These are phyloP conservation scores for Intellagama lesueurii DNA, from an alignment of 2,797 vertebrate species.

Conservation along the genomic window DNA sequence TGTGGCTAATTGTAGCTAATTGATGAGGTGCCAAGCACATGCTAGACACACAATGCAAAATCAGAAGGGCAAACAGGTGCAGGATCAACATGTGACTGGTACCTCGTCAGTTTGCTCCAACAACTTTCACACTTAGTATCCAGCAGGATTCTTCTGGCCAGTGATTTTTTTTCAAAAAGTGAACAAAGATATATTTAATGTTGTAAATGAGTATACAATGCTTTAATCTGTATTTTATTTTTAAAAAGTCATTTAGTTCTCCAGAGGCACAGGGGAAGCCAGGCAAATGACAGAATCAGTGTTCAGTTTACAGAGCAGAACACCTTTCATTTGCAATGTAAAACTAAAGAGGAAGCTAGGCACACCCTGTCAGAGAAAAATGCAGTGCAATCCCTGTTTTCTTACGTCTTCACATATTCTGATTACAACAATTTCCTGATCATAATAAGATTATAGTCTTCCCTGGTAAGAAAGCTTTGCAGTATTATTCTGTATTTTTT, in stretches of 20 bases:
- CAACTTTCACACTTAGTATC: no score
- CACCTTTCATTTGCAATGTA: neutral
- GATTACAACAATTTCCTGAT: neutral
- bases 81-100: no score
- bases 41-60: no score
- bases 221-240: neutral
- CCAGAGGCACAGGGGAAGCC: neutral
- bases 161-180: neutral
- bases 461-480: neutral
- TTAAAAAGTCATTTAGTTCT: neutral
- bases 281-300: neutral
- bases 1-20: no score
- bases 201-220: neutral
- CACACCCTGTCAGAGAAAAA: neutral
- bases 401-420: neutral
- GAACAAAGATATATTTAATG: neutral
- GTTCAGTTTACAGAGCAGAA: neutral
- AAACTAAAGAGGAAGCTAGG: neutral
- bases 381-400: neutral
- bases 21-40: no score
- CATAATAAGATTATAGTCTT: neutral
- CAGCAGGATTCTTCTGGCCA: no score
- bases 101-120: no score
- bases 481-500: constrained; percentile 17
- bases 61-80: no score